Evolutionary conservation across 2,113 vertebrate genomes (phyloP).

Genomic region (Clarias macrocephalus): DNA sequence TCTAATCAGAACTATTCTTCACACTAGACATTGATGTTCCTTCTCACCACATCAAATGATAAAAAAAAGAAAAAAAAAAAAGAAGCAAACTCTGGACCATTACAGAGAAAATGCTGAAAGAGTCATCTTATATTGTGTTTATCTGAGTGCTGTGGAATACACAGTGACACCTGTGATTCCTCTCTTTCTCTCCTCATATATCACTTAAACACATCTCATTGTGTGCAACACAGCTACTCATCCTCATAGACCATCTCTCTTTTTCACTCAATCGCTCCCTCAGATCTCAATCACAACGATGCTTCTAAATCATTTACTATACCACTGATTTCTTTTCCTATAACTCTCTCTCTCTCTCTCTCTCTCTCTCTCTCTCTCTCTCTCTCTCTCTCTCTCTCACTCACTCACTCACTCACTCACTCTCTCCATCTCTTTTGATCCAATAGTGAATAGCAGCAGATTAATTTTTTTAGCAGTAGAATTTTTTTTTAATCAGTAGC

Average conservation of each 20-base stretch:
- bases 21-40: background rate
- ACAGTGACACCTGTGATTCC: background rate
- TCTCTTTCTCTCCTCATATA: background rate
- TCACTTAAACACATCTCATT: slow-evolving; percentile 1
- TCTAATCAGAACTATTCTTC: slow-evolving; percentile 24
- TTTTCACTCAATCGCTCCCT: background rate
- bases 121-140: background rate
- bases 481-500: background rate
- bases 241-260: background rate
- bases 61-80: slow-evolving; percentile 6
- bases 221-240: background rate
- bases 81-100: background rate
- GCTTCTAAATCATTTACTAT: background rate
- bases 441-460: background rate
- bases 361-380: background rate
- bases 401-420: no score
- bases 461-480: background rate
- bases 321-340: background rate
- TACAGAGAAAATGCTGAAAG: background rate
- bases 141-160: background rate
- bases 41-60: background rate
- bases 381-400: background rate
- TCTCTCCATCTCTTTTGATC: background rate
- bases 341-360: background rate
- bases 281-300: background rate